Conservation (phyloP, 2,888 invertebrate species). For the Poecilus cupreus region DNA sequence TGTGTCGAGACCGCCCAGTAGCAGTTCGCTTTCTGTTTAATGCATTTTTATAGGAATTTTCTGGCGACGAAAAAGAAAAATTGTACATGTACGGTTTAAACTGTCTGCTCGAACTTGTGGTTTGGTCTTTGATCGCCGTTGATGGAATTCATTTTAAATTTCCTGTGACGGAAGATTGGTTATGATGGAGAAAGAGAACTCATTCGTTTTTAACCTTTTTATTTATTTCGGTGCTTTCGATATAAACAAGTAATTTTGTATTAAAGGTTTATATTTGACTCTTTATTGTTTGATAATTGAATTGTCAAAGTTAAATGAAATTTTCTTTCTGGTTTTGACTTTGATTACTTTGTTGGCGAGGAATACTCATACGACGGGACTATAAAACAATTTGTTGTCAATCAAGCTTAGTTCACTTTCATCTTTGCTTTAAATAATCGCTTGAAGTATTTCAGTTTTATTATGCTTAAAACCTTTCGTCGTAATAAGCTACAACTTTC, state of each 20-base stretch:
- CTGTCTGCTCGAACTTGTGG: not conserved
- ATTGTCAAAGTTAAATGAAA: slow-evolving; percentile 2
- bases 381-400: not conserved
- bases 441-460: not conserved
- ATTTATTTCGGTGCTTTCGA: not conserved
- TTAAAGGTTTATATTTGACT: not conserved
- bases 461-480: slow-evolving; percentile 20
- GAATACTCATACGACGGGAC: not conserved
- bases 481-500: slow-evolving; percentile 7
- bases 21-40: slow-evolving; percentile 20
- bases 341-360: not conserved
- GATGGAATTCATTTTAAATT: slow-evolving; percentile 42
- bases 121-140: slow-evolving; percentile 18
- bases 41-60: slow-evolving; percentile 41
- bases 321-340: not conserved
- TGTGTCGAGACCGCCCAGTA: not conserved
- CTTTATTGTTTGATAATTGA: slow-evolving; percentile 9
- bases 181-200: not conserved
- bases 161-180: not conserved
- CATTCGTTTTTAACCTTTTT: not conserved
- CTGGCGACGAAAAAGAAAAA: slow-evolving; percentile 39
- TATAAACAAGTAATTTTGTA: slow-evolving; percentile 10
- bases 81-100: slow-evolving; percentile 25
- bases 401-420: not conserved
- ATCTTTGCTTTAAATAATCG: slow-evolving; percentile 4